These are phyloP conservation scores for Notocelia uddmanniana DNA, from an alignment of 2,888 invertebrate species.

Conservation along the genomic window DNA sequence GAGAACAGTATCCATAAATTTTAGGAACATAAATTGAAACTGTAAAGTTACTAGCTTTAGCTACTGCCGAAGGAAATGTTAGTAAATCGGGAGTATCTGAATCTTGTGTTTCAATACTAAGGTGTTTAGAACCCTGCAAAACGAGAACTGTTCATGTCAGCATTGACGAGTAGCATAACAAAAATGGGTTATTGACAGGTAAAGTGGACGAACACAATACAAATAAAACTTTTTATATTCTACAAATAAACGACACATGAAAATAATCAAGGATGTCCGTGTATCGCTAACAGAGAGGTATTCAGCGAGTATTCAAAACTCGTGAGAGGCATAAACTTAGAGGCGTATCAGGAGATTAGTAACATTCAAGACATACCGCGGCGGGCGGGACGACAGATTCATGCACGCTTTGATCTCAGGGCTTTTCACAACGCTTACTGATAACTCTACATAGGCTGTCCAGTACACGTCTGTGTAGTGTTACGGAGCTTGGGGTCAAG, in stretches of 20 bases:
- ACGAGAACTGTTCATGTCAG: background rate
- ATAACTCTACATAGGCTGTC: background rate
- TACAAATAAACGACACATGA: background rate
- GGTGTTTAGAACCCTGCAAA: background rate
- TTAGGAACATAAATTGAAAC: background rate
- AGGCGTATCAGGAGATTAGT: conserved; percentile 20
- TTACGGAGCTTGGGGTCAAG: background rate
- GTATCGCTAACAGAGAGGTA: background rate
- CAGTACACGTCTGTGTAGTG: background rate
- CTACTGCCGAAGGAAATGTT: background rate
- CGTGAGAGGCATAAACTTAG: conserved; percentile 5
- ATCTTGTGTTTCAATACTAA: background rate
- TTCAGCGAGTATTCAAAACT: conserved; percentile 3
- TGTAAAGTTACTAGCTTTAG: background rate
- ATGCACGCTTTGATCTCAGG: conserved; percentile 39
- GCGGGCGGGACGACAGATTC: conserved; percentile 35
- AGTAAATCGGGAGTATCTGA: background rate
- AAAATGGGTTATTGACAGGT: background rate
- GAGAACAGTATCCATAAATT: background rate
- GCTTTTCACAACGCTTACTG: background rate
- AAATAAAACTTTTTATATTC: background rate
- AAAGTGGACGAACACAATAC: background rate
- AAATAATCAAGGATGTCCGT: background rate
- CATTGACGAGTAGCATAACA: background rate
- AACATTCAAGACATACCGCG: conserved; percentile 26